Base-by-base conservation (phyloP, 2,113 vertebrate genomes). In the Eurypyga helias region DNA sequence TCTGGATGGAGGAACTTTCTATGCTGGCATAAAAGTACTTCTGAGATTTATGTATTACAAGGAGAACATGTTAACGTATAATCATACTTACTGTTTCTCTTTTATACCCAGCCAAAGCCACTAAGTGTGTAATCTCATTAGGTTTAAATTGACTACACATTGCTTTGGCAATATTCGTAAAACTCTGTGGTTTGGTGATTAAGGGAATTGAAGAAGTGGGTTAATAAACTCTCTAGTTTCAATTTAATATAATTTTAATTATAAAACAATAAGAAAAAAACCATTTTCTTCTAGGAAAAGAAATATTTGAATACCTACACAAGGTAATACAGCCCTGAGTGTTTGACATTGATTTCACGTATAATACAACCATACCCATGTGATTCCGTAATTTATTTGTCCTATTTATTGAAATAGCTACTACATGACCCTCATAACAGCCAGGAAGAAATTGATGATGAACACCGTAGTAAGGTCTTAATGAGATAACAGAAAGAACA, bases 61-160 rank as follows among this genome's bases (percentile, higher is more conserved):
- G 84, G 48, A 83, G 33, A 61, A 18, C 64, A 91, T 73, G 64
- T 43, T 97, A 95, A 96, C 72, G 43, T 18, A 73, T 76, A 91
- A 41, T 91, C 93, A 80, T 64, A 84, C 60, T 73, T 81, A 66
- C 28, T 64, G 48, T 83, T 95, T 94, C 36, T 66, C 60, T 78
- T 69, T 79, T 88, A 58, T 89, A 83, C 52, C 28, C 51, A 94
- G 83, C 78, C 94, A 97, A 94, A 83, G 46, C 45, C 48, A 84
- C 84, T 95, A 87, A 95, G 91, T 92, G 86, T 86, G 34, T 57
- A 90, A 86, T 97, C 92, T 97, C 81, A 92, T 97, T 92, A 97
- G 29, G 51, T 82, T 96, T 95, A 96, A 93, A 86, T 90, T 95
- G 79, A 97, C 65, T 92, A 81, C 80, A 90, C 25, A 72, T 88